These are phyloP conservation scores for Pardosa pseudoannulata DNA, from an alignment of 2,888 invertebrate genomes.

Conservation along the genomic window DNA sequence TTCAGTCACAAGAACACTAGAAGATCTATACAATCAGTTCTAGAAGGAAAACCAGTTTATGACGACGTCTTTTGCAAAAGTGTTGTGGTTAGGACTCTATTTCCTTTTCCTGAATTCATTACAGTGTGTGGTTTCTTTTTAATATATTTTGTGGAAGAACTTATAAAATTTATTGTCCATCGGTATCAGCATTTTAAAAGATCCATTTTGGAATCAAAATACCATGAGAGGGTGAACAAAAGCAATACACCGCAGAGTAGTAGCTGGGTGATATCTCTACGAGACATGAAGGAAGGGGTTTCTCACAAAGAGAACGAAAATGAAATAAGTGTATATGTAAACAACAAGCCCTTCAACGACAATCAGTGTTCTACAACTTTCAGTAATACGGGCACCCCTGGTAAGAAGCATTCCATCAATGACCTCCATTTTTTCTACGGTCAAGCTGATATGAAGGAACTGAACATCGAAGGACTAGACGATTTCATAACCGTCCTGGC, in stretches of 20 bases:
- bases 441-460: background rate
- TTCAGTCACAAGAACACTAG: background rate
- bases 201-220: too few relatives aligned
- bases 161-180: background rate
- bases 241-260: background rate
- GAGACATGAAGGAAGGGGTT: background rate
- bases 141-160: slow-evolving; percentile 23
- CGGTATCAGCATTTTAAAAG: background rate
- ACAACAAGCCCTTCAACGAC: background rate
- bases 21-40: background rate
- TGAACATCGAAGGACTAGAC: slow-evolving; percentile 13
- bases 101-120: slow-evolving; percentile 28
- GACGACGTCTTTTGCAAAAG: background rate
- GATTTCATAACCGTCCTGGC: slow-evolving; percentile 85
- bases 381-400: too few relatives aligned
- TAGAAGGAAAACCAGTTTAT: background rate
- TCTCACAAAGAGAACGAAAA: background rate
- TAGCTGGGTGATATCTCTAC: too few relatives aligned
- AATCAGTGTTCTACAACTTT: background rate
- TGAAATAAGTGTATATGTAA: background rate
- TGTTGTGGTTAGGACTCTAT: background rate
- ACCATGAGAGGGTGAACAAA: too few relatives aligned
- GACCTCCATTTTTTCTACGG: slow-evolving; percentile 4
- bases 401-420: background rate
- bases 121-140: slow-evolving; percentile 26